These are phyloP conservation scores for Circaetus gallicus DNA, from an alignment of 2,113 vertebrate genomes.

Conservation along the genomic window DNA sequence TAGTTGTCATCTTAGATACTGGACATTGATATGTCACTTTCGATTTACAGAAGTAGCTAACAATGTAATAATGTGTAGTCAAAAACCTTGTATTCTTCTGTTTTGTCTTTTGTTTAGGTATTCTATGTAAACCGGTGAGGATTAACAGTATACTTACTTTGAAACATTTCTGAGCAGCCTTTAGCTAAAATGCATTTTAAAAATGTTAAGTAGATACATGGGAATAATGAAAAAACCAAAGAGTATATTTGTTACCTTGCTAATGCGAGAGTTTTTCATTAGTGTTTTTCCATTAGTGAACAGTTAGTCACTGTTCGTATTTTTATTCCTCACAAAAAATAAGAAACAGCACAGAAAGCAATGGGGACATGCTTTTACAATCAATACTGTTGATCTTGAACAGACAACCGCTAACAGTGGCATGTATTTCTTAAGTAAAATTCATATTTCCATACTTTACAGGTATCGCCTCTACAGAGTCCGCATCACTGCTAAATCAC, in stretches of 20 bases:
- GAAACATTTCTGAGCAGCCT: background rate
- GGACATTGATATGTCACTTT: background rate
- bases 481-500: background rate
- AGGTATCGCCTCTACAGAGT: background rate
- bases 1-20: background rate
- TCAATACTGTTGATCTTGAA: background rate
- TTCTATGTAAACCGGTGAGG: background rate
- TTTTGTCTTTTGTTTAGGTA: background rate
- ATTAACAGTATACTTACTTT: background rate
- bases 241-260: background rate
- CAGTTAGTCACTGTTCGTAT: background rate
- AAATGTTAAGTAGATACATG: rapidly evolving
- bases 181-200: background rate
- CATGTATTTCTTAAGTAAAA: background rate
- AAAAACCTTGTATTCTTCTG: background rate
- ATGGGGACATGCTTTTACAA: background rate
- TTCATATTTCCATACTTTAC: background rate
- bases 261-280: background rate
- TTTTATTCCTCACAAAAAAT: background rate
- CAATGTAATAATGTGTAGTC: background rate
- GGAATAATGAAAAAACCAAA: background rate
- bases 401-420: background rate
- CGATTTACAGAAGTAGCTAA: background rate
- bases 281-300: background rate
- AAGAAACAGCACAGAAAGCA: background rate